Evolutionary conservation across 2,888 invertebrate genomes (phyloP), one percentile per base, ranked within the genome.

Genomic region (Alentia gelatinosa): DNA sequence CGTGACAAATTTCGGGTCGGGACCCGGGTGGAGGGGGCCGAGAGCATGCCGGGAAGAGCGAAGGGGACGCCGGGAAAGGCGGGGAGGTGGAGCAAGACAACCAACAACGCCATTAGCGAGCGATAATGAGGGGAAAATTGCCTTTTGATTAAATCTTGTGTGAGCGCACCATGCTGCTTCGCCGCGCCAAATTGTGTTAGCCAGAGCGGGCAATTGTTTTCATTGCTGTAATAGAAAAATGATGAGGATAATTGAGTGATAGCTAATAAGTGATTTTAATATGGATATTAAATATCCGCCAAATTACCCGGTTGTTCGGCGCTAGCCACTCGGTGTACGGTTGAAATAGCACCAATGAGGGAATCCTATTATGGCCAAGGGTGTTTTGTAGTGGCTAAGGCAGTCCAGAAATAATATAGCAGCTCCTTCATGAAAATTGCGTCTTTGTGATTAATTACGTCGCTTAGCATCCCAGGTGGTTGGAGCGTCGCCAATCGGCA

Each of bases 221-320:
- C 89, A 89, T 89, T 89, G 40, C 42, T 30, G 56, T 75, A 89
- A 89, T 89, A 89, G 75, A 89, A 89, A 89, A 75, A 74, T 89
- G 89, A 89, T 75, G 89, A 89, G 75, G 40, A 40, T 74, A 89
- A 89, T 89, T 89, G 89, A 89, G 75, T 89, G 75, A 89, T 68
- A 75, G 74, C 89, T 89, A 89, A 89, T 89, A 89, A 89, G 89
- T 74, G 89, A 89, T 89, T 89, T 89, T 89, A 89, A 89, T 89
- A 89, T 89, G 89, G 89, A 89, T 89, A 89, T 89, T 89, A 74
- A 89, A 89, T 89, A 89, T 89, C 89, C 89, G 89, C 35, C 68
- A 75, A 86, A 89, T 89, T 89, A 75, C 30, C 39, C n/a, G 75
- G 33, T 50, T 89, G 56, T 89, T 89, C 56, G 26, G 26, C 19